Evolutionary conservation across 2,797 vertebrate genomes (phyloP), one percentile per base, ranked within the genome.

Genomic region (Danio tinwini): DNA sequence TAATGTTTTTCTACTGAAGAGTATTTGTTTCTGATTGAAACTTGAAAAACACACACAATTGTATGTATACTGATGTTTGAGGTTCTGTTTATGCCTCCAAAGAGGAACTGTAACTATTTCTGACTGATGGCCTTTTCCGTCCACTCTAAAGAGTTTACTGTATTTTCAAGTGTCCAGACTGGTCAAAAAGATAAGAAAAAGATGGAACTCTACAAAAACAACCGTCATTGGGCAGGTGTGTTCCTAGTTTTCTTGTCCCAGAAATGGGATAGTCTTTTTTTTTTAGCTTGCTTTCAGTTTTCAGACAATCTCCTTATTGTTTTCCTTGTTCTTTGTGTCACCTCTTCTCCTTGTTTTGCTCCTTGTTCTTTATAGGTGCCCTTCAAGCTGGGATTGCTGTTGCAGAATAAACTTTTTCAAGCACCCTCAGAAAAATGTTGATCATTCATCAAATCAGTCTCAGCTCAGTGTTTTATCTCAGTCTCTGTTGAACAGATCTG

Each of bases 101-200:
- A 83, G 52, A 86, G 90, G 81, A 78, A 89, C 40, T 7, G 44
- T 68, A 68, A 0, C 12, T 89, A 89, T 92, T 90, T 91, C 91
- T 93, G 89, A 91, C 90, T 88, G 90, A 19, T 61, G 39, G 7
- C 70, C 50, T 82, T 64, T 81, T 86, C 12, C 63, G 76, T 21
- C 42, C 45, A 14, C 65, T 78, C 59, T 14, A 10, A 74, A 82
- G 75, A 62, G 77, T 74, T 63, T 73, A 69, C 13, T 50, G 84
- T 88, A 76, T 5, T 6, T 87, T 93, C 91, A 94, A 88, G 92
- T 93, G 89, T 91, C 92, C 71, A 93, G 74, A 90, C 87, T 91
- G 67, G 90, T 91, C 83, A 93, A 82, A 81, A 93, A 93, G 80
- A 93, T 93, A 84, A 94, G 91, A 88, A 94, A 93, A 87, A 93